Base-by-base conservation (phyloP, 2,113 vertebrate species). In the Phodopus roborovskii region DNA sequence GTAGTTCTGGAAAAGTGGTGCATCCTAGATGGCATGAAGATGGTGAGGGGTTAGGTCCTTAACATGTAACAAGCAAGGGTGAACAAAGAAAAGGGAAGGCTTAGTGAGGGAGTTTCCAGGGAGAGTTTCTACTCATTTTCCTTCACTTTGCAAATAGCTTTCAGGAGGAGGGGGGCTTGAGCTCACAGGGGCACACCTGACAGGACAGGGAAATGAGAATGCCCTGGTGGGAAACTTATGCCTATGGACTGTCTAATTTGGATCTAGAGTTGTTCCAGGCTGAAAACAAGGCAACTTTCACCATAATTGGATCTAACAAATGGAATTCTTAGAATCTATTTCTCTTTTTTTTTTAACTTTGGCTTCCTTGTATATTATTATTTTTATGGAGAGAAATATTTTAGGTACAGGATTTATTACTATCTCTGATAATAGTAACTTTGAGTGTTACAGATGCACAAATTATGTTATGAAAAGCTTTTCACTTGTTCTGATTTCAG, bases 301-400 rank as follows among this genome's bases (percentile, higher is more conserved):
- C 16, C 12, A 9, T 60, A 42, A 0, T 15, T 16, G 24, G 26
- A 17, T 74, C 36, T 93, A 88, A 56, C 0, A 13, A 0, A 12
- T 16, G 74, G 87, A 60, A 91, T 19, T 56, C 50, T 86, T 22
- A 64, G 60, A 42, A 66, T 45, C 75, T 50, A 50, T 48, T 88
- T 28, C 82, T 20, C 77, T 94, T 77, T 94, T 82, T 94, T 77
- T 94, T 86, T 28, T 4, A 19, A 82, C 42, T 58, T 91, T 58
- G 20, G 71, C 93, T 92, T 17, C 13, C 7, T 92, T 20, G 20
- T 48, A 11, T 24, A 42, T 48, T 24, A 42, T 48, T 58, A 36
- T 58, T 92, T 82, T 82, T 92, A 20, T 36, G 20, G 24, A 53
- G 39, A 64, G 33, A 84, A 89, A 66, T 15, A 73, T 0, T 48